Evolutionary conservation across 2,113 vertebrate genomes (phyloP), one percentile per base, ranked within the genome.

Genomic region (Columba janthina): DNA sequence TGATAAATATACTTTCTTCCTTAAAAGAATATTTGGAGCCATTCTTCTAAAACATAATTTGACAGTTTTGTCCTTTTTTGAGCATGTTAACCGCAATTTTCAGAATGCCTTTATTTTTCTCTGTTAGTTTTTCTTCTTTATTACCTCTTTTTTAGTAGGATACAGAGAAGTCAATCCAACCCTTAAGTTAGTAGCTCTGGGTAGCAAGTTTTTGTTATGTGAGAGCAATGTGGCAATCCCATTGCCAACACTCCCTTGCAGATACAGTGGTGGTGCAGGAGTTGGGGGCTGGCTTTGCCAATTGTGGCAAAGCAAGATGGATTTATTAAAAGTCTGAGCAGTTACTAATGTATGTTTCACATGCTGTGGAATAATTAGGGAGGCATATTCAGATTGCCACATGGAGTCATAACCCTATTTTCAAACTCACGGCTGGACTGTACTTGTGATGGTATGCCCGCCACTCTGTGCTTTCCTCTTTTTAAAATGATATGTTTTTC

Each of bases 381-480:
- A 73, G 54, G 15, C 5, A n/a, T 29, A 60, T 53, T 91, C 54
- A 61, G n/a, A 11, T 36, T 61, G 31, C 34, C 24, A 36, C 4
- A 1, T 38, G 32, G 44, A 69, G n/a, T 44, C 32, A 36, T 32
- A 74, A 58, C 34, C 15, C 57, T 25, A 25, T 76, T 85, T 62
- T 79, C 50, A 21, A 0, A 0, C 28, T 69, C 15, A 18, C 1
- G 8, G 9, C 50, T 50, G 26, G 31, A 54, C 10, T 61, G 34
- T 14, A 4, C 53, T 81, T 72, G 40, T 0, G 1, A 5, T 0
- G 3, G 14, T 40, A 83, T 2, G 1, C 16, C 15, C 0, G 0
- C 29, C 9, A 24, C 34, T 72, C 67, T 70, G 12, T 1, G 1
- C 51, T 62, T 71, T 82, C 50, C 57, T 50, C n/a, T 54, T 60